A percentile compares a stretch with the other conserved stretches of the same genome.
Conservation (phyloP, 2,797 vertebrate genomes). For the Pangasius larnaudii region DNA sequence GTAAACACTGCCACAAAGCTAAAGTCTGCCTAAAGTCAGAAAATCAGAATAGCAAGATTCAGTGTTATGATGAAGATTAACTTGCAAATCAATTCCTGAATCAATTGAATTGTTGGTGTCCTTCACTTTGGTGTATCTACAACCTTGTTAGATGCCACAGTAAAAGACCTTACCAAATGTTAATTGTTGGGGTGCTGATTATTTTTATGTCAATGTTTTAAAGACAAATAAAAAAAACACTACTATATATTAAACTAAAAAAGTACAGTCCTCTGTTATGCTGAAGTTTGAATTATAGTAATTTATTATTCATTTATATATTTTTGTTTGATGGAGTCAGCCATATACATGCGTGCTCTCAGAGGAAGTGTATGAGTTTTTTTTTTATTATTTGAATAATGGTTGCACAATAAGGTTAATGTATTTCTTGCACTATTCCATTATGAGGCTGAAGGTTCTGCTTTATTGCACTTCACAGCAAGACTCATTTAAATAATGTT, state of each 20-base stretch:
- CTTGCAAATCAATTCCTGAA: neutral
- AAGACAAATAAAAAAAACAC: neutral
- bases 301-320: neutral
- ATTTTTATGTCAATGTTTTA: neutral
- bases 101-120: neutral
- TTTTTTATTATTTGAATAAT: neutral
- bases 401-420: neutral
- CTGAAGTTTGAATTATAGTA: neutral
- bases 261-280: neutral
- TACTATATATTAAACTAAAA: neutral
- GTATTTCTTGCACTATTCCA: neutral
- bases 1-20: neutral
- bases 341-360: neutral
- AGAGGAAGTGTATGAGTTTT: neutral
- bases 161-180: neutral
- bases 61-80: neutral
- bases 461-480: neutral
- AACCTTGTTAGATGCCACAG: neutral
- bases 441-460: neutral
- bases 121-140: neutral
- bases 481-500: neutral
- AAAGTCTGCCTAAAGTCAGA: neutral
- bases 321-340: neutral
- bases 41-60: neutral
- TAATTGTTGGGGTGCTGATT: neutral